Base-by-base conservation (phyloP, 2,888 invertebrate genomes). In the Caenorhabditis panamensis region DNA sequence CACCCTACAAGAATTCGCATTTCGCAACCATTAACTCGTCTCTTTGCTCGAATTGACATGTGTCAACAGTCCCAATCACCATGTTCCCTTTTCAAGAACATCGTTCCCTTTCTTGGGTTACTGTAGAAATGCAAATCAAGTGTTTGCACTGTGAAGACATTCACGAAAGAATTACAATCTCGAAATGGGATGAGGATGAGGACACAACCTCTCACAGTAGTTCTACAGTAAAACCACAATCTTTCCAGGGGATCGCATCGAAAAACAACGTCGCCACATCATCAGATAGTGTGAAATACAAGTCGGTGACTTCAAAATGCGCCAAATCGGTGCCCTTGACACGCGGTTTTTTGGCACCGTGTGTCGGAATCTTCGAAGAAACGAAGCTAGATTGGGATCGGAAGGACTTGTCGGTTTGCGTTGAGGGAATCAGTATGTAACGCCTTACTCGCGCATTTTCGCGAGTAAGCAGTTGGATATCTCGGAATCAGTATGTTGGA, bases 261-360 rank as follows among this genome's bases (percentile, higher is more conserved):
- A 47, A 62, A 69, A 58, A 49, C 58, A 58, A 58, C 41, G 26
- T 44, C 18, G 2, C 47, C 62, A 56, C 53, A 47, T 59, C 59
- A 75, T 66, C 59, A 61, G 75, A 61, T 75, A 44, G 54, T 63
- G 18, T 62, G 53, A 62, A 69, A 51, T 18, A 53, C 51, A 73
- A 44, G 64, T 66, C 75, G 75, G 75, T 53, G 51, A 75, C 75
- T 66, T 75, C 75, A 75, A 75, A 75, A 75, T 75, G 75, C 75
- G 75, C 59, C 75, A 75, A 75, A 75, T 41, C 75, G 75, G 49
- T 54, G 75, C 75, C 75, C 75, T 75, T 75, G 75, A 75, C 75
- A 75, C 54, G 61, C 59, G 53, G 66, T 67, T 75, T 59, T 63
- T 75, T 75, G 66, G 49, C 61, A 75, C 61, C 66, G 22, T 53